Evolutionary conservation across 2,888 invertebrate genomes (phyloP).

Genomic region (Brachypterus glaber): DNA sequence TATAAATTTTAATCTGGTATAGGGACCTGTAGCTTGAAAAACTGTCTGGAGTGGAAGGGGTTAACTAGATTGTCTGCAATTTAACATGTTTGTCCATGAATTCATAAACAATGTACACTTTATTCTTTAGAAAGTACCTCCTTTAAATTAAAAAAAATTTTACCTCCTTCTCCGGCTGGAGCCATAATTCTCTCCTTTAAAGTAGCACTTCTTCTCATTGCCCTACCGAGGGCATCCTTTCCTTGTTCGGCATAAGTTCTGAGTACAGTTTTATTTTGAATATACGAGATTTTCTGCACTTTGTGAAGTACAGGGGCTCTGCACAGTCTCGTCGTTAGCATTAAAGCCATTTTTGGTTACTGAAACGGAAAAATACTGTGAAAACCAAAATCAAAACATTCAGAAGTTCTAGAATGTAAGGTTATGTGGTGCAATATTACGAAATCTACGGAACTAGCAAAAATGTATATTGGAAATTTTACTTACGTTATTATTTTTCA

Average conservation of each 20-base stretch:
- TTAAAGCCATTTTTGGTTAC: constrained; percentile 30
- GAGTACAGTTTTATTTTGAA: constrained; percentile 27
- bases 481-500: constrained; percentile 15
- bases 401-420: constrained; percentile 17
- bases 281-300: constrained; percentile 37
- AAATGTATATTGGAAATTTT: constrained; percentile 3
- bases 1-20: no score
- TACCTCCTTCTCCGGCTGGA: constrained; percentile 45
- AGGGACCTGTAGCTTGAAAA: no score
- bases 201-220: constrained; percentile 45
- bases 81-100: no score
- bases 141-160: no score
- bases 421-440: constrained; percentile 21
- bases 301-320: constrained; percentile 26
- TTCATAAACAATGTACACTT: no score
- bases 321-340: constrained; percentile 32
- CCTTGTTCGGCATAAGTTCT: constrained; percentile 49
- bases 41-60: no score
- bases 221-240: constrained; percentile 35
- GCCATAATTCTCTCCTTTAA: constrained; percentile 65
- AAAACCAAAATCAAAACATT: constrained; percentile 1
- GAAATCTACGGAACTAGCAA: constrained; percentile 1
- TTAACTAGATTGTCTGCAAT: no score
- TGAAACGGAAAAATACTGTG: constrained; percentile 7
- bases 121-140: no score